These are phyloP conservation scores for Ferdinandea cuprea DNA, from an alignment of 2,888 invertebrate species.

Conservation along the genomic window DNA sequence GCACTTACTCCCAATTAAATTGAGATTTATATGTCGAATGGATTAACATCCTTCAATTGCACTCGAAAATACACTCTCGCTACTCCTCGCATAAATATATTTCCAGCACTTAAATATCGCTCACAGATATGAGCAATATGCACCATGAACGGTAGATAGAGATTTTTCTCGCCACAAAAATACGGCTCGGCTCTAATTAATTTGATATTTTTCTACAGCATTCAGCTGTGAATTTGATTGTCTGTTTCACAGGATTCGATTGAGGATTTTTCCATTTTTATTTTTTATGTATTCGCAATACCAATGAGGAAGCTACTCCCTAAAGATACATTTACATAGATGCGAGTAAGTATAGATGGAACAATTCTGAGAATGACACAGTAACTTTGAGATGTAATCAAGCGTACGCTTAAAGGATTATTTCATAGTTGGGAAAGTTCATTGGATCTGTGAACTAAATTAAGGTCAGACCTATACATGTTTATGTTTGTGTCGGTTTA, in stretches of 20 bases:
- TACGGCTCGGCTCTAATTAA: slow-evolving; percentile 74
- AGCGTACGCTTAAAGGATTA: slow-evolving; percentile 53
- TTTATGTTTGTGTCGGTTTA: not conserved
- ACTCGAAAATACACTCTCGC: slow-evolving; percentile 45
- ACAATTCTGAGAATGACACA: slow-evolving; percentile 41
- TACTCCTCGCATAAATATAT: slow-evolving; percentile 67
- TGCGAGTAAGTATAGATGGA: too few relatives aligned
- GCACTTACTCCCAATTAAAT: slow-evolving; percentile 33
- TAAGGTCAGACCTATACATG: slow-evolving; percentile 38
- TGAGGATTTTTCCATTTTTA: too few relatives aligned
- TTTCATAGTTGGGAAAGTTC: slow-evolving; percentile 54
- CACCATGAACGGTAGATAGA: slow-evolving; percentile 8
- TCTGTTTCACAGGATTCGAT: slow-evolving; percentile 1
- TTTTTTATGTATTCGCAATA: too few relatives aligned
- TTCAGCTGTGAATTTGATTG: slow-evolving; percentile 70
- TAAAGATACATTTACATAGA: too few relatives aligned
- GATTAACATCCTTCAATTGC: slow-evolving; percentile 66
- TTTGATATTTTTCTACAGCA: slow-evolving; percentile 46
- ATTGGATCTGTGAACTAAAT: slow-evolving; percentile 66
- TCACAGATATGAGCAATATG: slow-evolving; percentile 39
- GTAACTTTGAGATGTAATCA: slow-evolving; percentile 61
- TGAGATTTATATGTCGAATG: slow-evolving; percentile 55
- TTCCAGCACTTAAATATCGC: slow-evolving; percentile 66
- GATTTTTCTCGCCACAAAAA: slow-evolving; percentile 31
- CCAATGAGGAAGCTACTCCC: too few relatives aligned